Conservation (phyloP, 2,888 invertebrate species). For the Dascillus cervinus region DNA sequence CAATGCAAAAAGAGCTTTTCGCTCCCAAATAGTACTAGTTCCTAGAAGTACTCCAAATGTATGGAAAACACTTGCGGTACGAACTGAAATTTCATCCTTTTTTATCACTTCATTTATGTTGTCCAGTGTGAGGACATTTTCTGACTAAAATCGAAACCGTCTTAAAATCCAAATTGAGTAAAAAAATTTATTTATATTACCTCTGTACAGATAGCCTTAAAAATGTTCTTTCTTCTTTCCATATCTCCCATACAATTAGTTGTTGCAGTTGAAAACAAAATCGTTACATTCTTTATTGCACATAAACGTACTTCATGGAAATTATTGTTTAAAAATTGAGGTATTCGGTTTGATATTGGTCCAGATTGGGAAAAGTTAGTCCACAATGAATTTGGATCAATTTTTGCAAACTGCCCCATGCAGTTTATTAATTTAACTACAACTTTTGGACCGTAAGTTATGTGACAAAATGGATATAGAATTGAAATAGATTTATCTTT, state of each 20-base stretch:
- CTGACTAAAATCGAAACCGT: too few relatives aligned
- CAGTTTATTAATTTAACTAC: constrained; percentile 39
- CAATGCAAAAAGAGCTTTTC: constrained; percentile 47
- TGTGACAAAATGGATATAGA: constrained; percentile 28
- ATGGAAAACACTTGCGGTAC: constrained; percentile 52
- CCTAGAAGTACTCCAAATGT: constrained; percentile 48
- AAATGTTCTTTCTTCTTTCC: constrained; percentile 30
- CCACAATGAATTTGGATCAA: constrained; percentile 28
- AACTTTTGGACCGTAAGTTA: constrained; percentile 37
- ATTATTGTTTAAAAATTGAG: constrained; percentile 35
- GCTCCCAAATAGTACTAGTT: constrained; percentile 45
- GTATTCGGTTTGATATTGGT: constrained; percentile 23
- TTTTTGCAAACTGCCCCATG: constrained; percentile 36
- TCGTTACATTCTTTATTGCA: constrained; percentile 35
- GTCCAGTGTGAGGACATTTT: too few relatives aligned
- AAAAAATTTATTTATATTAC: too few relatives aligned
- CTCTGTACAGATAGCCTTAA: constrained; percentile 31
- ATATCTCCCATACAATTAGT: constrained; percentile 5
- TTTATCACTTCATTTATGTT: too few relatives aligned
- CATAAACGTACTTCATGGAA: constrained; percentile 40
- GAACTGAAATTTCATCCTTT: constrained; percentile 52
- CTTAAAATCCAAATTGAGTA: too few relatives aligned
- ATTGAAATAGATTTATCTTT: constrained; percentile 20
- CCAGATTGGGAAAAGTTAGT: constrained; percentile 22
- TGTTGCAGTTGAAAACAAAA: constrained; percentile 27